Conservation (phyloP, 2,888 invertebrate genomes). For the Campaea margaritaria region DNA sequence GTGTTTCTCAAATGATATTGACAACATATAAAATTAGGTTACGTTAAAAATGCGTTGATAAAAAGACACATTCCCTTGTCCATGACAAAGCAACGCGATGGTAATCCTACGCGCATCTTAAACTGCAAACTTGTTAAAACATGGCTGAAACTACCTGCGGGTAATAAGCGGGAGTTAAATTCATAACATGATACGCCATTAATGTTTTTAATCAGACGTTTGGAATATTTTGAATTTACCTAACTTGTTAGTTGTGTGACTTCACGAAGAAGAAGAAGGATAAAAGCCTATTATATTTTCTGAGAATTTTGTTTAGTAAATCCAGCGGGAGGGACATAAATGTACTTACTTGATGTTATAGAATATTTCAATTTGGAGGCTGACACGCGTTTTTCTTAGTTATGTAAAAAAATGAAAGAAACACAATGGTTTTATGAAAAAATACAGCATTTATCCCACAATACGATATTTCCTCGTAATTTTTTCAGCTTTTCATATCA, state of each 20-base stretch:
- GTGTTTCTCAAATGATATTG: too few relatives aligned
- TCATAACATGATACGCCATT: conserved; percentile 21
- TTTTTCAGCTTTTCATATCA: conserved; percentile 15
- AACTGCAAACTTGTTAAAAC: conserved; percentile 53
- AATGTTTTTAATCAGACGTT: background rate
- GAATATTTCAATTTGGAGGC: too few relatives aligned
- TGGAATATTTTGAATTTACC: conserved; percentile 1
- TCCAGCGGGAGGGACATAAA: too few relatives aligned
- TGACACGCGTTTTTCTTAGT: too few relatives aligned
- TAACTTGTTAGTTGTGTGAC: too few relatives aligned
- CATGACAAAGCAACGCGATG: background rate
- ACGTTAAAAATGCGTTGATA: background rate
- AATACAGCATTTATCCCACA: too few relatives aligned
- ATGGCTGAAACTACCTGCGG: conserved; percentile 43
- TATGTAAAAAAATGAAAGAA: too few relatives aligned
- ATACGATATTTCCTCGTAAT: conserved; percentile 9
- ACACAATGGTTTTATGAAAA: background rate
- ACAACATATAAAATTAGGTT: too few relatives aligned
- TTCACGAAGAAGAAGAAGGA: too few relatives aligned
- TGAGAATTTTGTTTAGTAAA: too few relatives aligned
- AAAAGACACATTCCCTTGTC: background rate
- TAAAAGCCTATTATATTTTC: too few relatives aligned
- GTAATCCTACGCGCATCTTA: conserved; percentile 26
- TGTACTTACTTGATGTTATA: too few relatives aligned
- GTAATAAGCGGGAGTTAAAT: conserved; percentile 31